A percentile compares a stretch with the other conserved stretches of the same genome.
Conservation (phyloP, 1,140 invertebrate genomes). For the Zaprionus africanus region DNA sequence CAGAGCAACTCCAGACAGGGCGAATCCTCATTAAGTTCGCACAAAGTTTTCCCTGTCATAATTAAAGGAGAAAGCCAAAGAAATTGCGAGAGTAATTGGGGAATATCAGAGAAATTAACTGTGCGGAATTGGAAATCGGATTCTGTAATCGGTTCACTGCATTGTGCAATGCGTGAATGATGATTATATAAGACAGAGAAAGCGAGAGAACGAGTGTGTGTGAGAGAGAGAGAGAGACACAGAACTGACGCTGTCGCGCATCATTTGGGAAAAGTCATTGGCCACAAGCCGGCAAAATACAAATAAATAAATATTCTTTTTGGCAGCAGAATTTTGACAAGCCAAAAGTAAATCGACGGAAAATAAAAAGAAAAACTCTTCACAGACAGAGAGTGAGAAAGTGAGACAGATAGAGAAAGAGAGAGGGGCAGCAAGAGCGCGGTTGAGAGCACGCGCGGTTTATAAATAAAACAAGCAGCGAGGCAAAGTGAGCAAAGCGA, state of each 20-base stretch:
- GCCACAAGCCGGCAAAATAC: conserved; percentile 65
- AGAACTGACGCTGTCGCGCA: neutral
- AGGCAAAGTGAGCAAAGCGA: conserved; percentile 6
- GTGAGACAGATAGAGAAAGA: conserved; percentile 12
- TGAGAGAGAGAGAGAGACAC: neutral
- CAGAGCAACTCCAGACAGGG: neutral
- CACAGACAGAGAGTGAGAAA: neutral
- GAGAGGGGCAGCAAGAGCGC: conserved; percentile 31
- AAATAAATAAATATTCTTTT: conserved; percentile 45
- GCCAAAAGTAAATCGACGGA: conserved; percentile 26
- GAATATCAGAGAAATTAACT: neutral
- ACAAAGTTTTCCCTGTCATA: conserved; percentile 14
- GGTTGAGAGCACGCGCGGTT: conserved; percentile 38
- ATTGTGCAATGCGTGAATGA: conserved; percentile 49
- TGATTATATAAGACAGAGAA: conserved; percentile 66
- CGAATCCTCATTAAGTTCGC: conserved; percentile 10
- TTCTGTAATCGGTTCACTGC: neutral
- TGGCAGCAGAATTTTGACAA: conserved; percentile 70
- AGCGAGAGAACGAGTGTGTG: neutral
- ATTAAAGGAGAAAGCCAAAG: conserved; percentile 5
- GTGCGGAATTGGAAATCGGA: neutral
- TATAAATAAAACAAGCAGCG: conserved; percentile 71
- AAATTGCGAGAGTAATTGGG: conserved; percentile 3
- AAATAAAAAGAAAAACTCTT: conserved; percentile 36
- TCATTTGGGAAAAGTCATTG: conserved; percentile 31